Evolutionary conservation across 2,888 invertebrate genomes (phyloP), one percentile per base, ranked within the genome.

Genomic region (Drosophila acutilabella): DNA sequence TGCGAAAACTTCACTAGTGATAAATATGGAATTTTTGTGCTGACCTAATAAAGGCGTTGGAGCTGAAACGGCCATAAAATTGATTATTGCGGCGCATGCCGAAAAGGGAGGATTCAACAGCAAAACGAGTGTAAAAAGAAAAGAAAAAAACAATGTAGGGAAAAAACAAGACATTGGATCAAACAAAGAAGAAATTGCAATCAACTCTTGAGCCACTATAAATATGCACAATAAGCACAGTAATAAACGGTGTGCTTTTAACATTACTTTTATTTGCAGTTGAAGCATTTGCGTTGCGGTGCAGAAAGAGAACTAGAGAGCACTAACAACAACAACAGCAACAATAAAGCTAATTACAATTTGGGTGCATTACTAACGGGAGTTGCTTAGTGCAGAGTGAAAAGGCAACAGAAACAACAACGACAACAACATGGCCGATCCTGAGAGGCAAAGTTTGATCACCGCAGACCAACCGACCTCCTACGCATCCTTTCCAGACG

Each of bases 371-470:
- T 69, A 67, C 50, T 74, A 71, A 72, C 74, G 72, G 71, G 50
- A 76, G 68, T 65, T 73, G 69, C 44, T 44, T 59, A 54, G 62
- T 56, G 64, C 47, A 33, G 38, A 42, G 38, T 23, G 40, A 61
- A 51, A 53, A 14, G 42, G 33, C 30, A 30, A 30, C 30, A 30
- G 7, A 13, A 36, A 36, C 44, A 54, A 56, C 36, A 59, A 18
- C 14, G 38, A 45, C 23, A 70, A 68, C 70, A 74, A 65, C 51
- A 92, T 92, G 92, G 88, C 89, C 69, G 92, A 92, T 88, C 90
- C 90, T 41, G 92, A 92, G 74, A 90, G 90, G 75, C 91, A 92
- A 77, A 88, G 91, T 59, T 83, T 92, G 64, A 82, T 92, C 70
- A 86, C 87, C 64, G 90, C 90, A 54, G 91, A 91, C 18, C 78